Evolutionary conservation across 1,140 invertebrate species (phyloP).

Genomic region (Metaphire vulgaris): DNA sequence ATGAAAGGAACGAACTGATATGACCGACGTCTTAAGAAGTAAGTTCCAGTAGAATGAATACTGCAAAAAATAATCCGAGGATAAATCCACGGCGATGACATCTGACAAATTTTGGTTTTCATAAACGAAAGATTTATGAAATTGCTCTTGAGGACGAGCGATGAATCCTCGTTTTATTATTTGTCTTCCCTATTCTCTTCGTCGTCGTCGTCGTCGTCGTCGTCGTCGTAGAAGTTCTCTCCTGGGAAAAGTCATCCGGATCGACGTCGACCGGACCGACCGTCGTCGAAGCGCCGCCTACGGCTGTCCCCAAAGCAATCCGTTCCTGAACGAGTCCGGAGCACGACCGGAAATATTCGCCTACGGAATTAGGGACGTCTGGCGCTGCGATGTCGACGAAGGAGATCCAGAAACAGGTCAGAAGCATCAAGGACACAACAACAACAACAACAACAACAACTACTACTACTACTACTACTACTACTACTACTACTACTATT

Average conservation of each 20-base stretch:
- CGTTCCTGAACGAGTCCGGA: slow-evolving; percentile 31
- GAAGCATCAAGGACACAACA: background rate
- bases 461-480: no score
- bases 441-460: background rate
- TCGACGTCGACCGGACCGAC: slow-evolving; percentile 39
- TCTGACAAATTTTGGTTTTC: no score
- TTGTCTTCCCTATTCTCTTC: no score
- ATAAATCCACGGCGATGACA: no score
- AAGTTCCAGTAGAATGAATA: no score
- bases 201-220: background rate
- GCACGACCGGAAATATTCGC: slow-evolving; percentile 44
- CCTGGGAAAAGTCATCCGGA: slow-evolving; percentile 43
- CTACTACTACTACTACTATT: no score
- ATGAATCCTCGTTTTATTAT: no score
- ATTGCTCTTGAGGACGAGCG: no score
- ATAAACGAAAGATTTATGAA: no score
- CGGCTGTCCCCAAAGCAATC: slow-evolving; percentile 39
- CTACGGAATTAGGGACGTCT: slow-evolving; percentile 46
- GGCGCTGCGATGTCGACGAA: slow-evolving; percentile 45
- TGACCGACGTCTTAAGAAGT: no score
- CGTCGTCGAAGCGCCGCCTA: slow-evolving; percentile 24
- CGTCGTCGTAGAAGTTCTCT: slow-evolving; percentile 32
- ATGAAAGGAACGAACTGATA: no score
- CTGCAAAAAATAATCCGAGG: no score
- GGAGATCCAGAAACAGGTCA: slow-evolving; percentile 37